These are phyloP conservation scores for Sciurus vulgaris DNA, from an alignment of 2,797 vertebrate genomes.

Conservation along the genomic window DNA sequence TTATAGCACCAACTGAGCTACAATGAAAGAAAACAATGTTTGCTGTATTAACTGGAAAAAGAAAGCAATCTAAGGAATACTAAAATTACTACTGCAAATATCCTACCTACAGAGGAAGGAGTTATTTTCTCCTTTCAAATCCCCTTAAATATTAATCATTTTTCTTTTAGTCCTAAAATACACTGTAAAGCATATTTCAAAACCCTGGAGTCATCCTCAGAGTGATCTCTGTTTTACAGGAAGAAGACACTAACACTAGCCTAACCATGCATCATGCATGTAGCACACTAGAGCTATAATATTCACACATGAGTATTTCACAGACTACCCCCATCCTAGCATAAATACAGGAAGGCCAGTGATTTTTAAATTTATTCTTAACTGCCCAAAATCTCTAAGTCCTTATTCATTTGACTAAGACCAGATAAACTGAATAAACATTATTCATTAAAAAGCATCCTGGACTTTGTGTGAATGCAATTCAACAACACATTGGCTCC, in stretches of 20 bases:
- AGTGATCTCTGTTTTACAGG: neutral
- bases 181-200: neutral
- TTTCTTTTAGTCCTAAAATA: neutral
- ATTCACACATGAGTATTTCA: neutral
- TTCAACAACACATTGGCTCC: neutral
- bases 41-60: neutral
- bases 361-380: constrained; percentile 1
- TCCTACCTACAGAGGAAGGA: neutral
- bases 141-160: neutral
- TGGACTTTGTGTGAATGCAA: neutral
- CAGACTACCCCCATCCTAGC: neutral
- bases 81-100: neutral
- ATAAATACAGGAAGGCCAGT: neutral
- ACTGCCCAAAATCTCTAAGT: constrained; percentile 14
- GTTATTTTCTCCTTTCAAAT: neutral
- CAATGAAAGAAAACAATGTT: constrained; percentile 19
- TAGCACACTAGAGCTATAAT: neutral
- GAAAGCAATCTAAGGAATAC: neutral
- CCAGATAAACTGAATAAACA: constrained; percentile 17
- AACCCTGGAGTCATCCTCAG: neutral
- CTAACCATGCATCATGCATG: neutral
- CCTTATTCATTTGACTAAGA: constrained; percentile 38
- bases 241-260: neutral
- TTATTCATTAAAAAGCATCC: neutral
- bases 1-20: neutral